These are phyloP conservation scores for Spilarctia lutea DNA, from an alignment of 2,888 invertebrate species.

Conservation along the genomic window DNA sequence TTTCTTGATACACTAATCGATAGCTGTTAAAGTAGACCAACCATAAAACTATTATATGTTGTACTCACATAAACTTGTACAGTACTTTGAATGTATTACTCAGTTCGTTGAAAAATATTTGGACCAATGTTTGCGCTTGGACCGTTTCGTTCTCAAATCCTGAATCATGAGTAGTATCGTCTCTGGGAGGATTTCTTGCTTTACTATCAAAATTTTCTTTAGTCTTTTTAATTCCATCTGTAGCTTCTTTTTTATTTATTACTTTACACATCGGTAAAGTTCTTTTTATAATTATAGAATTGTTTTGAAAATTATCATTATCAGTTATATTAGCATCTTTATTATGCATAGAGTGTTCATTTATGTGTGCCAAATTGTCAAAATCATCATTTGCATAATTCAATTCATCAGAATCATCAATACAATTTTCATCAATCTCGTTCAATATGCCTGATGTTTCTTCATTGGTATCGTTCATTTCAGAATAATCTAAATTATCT, in stretches of 20 bases:
- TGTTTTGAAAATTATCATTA: neutral
- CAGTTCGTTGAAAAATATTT: constrained; percentile 58
- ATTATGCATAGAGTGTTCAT: neutral
- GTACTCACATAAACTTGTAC: constrained; percentile 68
- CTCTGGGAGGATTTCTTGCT: constrained; percentile 5
- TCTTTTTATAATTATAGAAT: neutral
- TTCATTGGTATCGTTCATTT: constrained; percentile 6
- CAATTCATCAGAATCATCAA: neutral
- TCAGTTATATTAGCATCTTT: neutral
- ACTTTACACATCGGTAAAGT: neutral
- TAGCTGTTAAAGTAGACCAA: no score
- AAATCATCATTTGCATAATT: neutral
- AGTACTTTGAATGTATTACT: constrained; percentile 54
- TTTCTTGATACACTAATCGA: no score
- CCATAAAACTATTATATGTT: neutral
- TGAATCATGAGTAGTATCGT: constrained; percentile 49
- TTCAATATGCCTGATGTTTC: neutral
- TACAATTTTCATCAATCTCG: neutral
- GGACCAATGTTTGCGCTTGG: constrained; percentile 45
- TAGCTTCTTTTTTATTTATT: neutral
- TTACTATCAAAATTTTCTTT: constrained; percentile 13
- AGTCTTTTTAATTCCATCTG: neutral
- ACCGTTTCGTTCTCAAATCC: constrained; percentile 57
- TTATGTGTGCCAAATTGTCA: neutral
- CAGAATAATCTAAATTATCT: constrained; percentile 31